These are phyloP conservation scores for Melanargia galathea DNA, from an alignment of 2,888 invertebrate species.

Conservation along the genomic window DNA sequence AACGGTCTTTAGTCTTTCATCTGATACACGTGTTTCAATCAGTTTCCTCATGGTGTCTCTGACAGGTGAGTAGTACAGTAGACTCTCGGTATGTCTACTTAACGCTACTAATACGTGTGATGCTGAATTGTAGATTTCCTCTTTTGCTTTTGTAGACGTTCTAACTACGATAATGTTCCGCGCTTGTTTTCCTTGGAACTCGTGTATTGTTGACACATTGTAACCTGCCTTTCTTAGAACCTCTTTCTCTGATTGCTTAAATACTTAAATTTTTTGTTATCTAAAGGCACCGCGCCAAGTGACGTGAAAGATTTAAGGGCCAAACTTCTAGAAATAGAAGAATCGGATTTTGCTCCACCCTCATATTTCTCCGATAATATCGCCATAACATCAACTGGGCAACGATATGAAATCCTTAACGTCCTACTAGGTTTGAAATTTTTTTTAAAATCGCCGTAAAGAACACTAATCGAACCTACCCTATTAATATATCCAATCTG, in stretches of 20 bases:
- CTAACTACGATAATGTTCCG: background rate
- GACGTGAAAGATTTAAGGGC: background rate
- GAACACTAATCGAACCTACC: too few relatives aligned
- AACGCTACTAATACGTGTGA: background rate
- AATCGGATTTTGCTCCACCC: background rate
- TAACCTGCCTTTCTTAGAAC: background rate
- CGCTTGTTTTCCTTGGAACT: background rate
- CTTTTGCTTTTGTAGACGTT: background rate
- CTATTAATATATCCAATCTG: too few relatives aligned
- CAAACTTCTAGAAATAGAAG: background rate
- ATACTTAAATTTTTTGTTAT: constrained; percentile 4
- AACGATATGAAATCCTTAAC: background rate
- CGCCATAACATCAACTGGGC: background rate
- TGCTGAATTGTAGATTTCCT: background rate
- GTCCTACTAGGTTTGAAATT: too few relatives aligned
- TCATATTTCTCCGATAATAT: background rate
- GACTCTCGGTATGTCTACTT: background rate
- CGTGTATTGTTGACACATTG: background rate
- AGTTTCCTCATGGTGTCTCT: too few relatives aligned
- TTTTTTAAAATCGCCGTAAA: too few relatives aligned
- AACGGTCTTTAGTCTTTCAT: too few relatives aligned
- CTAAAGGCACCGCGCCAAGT: background rate
- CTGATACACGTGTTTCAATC: too few relatives aligned
- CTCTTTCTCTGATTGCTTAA: background rate
- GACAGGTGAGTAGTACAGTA: too few relatives aligned